These are phyloP conservation scores for Neoseiulus cucumeris DNA, from an alignment of 1,140 invertebrate genomes.

Conservation along the genomic window DNA sequence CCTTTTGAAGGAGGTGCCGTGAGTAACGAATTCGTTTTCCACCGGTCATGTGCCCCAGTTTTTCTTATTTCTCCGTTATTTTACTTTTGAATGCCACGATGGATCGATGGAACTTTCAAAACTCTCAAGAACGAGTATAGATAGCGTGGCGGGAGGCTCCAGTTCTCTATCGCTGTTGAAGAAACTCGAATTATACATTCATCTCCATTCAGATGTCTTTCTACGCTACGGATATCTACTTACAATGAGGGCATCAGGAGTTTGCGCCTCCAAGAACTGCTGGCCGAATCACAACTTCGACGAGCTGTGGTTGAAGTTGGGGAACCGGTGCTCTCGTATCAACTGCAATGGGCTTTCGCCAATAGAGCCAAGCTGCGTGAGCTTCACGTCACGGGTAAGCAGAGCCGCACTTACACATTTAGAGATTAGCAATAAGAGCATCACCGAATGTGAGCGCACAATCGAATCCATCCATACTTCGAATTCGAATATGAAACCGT, in stretches of 20 bases:
- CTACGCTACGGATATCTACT: not conserved
- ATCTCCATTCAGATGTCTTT: not conserved
- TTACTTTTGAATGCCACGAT: too few species aligned
- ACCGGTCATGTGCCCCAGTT: too few species aligned
- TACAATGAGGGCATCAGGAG: not conserved
- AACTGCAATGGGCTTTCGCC: constrained; percentile 3
- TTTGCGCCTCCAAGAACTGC: not conserved
- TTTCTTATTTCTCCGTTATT: too few species aligned
- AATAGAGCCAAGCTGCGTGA: not conserved
- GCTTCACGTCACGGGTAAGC: not conserved
- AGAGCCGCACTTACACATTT: not conserved
- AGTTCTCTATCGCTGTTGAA: too few species aligned
- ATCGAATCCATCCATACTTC: too few species aligned
- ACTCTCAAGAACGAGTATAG: too few species aligned
- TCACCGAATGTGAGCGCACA: not conserved
- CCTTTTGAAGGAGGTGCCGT: not conserved
- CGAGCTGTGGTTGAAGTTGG: not conserved
- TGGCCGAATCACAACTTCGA: not conserved
- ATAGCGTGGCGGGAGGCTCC: too few species aligned
- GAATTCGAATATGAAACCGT: too few species aligned
- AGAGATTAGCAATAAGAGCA: not conserved
- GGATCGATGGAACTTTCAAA: too few species aligned
- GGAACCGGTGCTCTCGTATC: constrained; percentile 1
- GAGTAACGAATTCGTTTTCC: not conserved
- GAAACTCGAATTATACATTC: too few species aligned